Conservation (phyloP, 2,888 invertebrate species). For the Brachyopa scutellaris region DNA sequence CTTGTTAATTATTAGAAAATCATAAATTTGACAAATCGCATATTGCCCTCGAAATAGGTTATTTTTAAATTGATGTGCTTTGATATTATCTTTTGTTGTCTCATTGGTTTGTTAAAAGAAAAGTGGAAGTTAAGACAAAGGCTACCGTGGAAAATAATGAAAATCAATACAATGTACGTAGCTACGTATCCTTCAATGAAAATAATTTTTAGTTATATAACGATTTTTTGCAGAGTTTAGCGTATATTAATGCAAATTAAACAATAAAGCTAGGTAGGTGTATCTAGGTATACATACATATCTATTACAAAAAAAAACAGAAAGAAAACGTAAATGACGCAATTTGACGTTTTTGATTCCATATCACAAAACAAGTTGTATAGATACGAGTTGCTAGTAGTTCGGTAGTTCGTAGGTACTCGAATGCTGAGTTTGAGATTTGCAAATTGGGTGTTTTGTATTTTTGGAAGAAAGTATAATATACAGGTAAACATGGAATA, state of each 20-base stretch:
- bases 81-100: not conserved
- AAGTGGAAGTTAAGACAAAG: too few species aligned
- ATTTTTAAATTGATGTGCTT: slow-evolving; percentile 11
- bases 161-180: slow-evolving; percentile 41
- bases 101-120: not conserved
- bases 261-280: not conserved
- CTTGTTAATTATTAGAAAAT: slow-evolving; percentile 13
- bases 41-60: not conserved
- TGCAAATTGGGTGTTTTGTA: not conserved
- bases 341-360: slow-evolving; percentile 51
- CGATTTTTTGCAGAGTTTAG: not conserved
- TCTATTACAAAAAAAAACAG: too few species aligned
- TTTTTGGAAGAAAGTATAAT: slow-evolving; percentile 9
- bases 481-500: not conserved
- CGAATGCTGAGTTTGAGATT: not conserved
- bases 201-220: slow-evolving; percentile 6
- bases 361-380: slow-evolving; percentile 41
- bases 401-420: not conserved
- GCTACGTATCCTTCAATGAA: not conserved
- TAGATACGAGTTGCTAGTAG: slow-evolving; percentile 16
- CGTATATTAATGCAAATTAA: not conserved
- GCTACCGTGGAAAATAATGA: slow-evolving; percentile 3
- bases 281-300: not conserved
- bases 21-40: not conserved
- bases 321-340: slow-evolving; percentile 46